phyloP scores from a whole-genome alignment of 2,797 vertebrate genomes.

The Parauchenoglanis punctatus region DNA sequence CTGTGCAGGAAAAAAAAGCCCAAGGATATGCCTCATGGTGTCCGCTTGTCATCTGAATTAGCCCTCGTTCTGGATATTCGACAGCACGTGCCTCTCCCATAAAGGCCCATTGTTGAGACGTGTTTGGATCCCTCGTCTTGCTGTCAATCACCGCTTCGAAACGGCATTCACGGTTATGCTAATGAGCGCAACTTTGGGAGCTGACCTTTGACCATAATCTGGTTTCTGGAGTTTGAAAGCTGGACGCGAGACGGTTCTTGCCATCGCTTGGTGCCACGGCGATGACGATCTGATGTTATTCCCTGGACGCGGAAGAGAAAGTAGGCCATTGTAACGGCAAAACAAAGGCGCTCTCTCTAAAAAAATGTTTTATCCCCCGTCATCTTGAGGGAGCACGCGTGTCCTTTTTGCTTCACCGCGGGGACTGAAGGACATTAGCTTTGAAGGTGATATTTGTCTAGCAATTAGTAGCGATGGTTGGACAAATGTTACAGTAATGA shows the following conservation, averaged over 20 bases:
- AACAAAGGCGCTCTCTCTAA: slow-evolving; percentile 75
- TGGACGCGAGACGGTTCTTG: slow-evolving; percentile 61
- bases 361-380: background rate
- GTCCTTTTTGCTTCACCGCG: slow-evolving; percentile 9
- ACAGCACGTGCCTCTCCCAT: slow-evolving; percentile 50
- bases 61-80: slow-evolving; percentile 33
- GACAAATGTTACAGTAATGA: slow-evolving; percentile 13
- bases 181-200: slow-evolving; percentile 46
- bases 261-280: slow-evolving; percentile 61
- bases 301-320: slow-evolving; percentile 70
- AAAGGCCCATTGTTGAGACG: slow-evolving; percentile 56
- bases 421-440: slow-evolving; percentile 15
- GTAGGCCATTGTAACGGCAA: slow-evolving; percentile 73
- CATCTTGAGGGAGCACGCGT: slow-evolving; percentile 37
- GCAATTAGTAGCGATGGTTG: background rate
- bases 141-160: slow-evolving; percentile 52
- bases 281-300: slow-evolving; percentile 71
- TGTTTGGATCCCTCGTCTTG: slow-evolving; percentile 34
- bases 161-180: slow-evolving; percentile 46
- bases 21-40: background rate
- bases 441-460: slow-evolving; percentile 23
- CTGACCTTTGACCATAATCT: slow-evolving; percentile 60
- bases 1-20: background rate
- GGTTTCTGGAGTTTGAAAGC: slow-evolving; percentile 58
- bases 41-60: slow-evolving; percentile 36